phyloP scores from a whole-genome alignment of 2,797 vertebrate genomes.

The Spea hammondii region DNA sequence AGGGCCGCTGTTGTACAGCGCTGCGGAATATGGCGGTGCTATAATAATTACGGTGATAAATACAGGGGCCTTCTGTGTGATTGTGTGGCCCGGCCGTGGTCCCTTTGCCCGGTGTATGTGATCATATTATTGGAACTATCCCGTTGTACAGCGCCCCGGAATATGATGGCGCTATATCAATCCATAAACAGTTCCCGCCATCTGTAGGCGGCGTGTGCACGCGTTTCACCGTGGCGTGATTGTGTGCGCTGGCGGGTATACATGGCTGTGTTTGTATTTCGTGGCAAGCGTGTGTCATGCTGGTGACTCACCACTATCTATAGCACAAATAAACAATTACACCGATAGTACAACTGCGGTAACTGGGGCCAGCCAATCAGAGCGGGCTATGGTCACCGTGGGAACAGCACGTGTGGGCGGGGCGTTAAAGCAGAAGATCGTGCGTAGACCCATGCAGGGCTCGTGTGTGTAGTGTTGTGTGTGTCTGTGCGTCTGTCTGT shows the following conservation, averaged over 20 bases:
- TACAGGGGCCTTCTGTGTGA: too few relatives aligned
- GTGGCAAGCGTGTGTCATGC: slow-evolving; percentile 5
- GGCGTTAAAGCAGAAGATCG: slow-evolving; percentile 16
- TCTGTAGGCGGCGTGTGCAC: not conserved
- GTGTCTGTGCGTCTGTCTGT: too few relatives aligned
- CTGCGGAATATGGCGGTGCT: too few relatives aligned
- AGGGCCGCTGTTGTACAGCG: too few relatives aligned
- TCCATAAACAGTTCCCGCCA: not conserved
- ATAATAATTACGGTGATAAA: too few relatives aligned
- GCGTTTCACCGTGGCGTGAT: not conserved
- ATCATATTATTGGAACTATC: too few relatives aligned
- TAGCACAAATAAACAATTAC: slow-evolving; percentile 50
- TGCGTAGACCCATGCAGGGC: not conserved
- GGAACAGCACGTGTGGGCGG: slow-evolving; percentile 36
- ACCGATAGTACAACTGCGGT: slow-evolving; percentile 45
- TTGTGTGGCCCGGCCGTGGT: too few relatives aligned
- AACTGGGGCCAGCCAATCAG: slow-evolving; percentile 31
- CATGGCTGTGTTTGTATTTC: not conserved
- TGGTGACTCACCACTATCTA: slow-evolving; percentile 39
- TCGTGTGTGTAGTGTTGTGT: not conserved
- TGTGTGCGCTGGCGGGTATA: not conserved
- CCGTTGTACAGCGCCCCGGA: too few relatives aligned
- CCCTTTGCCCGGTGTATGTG: too few relatives aligned
- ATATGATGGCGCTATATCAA: too few relatives aligned
- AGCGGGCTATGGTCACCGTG: slow-evolving; percentile 29